Conservation (phyloP, 2,888 invertebrate species). For the Apodemia duryi region DNA sequence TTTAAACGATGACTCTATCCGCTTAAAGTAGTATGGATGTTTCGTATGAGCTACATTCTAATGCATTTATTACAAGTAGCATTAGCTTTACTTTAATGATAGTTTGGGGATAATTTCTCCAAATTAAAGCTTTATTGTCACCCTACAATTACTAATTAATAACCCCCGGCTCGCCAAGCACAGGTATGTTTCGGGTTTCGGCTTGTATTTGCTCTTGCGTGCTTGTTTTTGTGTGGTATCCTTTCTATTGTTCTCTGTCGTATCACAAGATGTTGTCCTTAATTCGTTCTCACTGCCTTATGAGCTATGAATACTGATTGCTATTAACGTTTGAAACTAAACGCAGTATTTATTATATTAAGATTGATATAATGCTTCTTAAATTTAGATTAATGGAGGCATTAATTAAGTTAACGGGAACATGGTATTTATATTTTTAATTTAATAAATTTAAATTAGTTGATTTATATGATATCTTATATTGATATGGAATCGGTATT, state of each 20-base stretch:
- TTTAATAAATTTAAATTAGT: neutral
- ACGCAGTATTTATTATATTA: conserved; percentile 5
- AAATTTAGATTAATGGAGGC: conserved; percentile 3
- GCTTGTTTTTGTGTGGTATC: conserved; percentile 59
- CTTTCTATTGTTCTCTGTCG: conserved; percentile 71
- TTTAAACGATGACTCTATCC: neutral
- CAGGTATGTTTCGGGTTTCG: conserved; percentile 47
- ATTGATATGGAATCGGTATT: neutral
- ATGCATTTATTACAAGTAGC: neutral
- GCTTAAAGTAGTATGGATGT: neutral
- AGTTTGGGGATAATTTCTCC: conserved; percentile 16
- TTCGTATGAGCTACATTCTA: neutral
- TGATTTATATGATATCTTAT: neutral
- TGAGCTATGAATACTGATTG: conserved; percentile 69
- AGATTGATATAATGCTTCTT: neutral
- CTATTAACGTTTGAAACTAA: conserved; percentile 27
- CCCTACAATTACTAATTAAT: conserved; percentile 72
- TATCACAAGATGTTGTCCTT: conserved; percentile 71
- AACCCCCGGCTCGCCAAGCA: conserved; percentile 46
- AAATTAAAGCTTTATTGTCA: conserved; percentile 44
- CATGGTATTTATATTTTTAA: neutral
- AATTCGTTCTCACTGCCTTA: conserved; percentile 72
- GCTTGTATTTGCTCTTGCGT: conserved; percentile 54
- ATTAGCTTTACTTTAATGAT: neutral
- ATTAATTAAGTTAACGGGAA: conserved; percentile 7